Conservation (phyloP, 2,797 vertebrate genomes). For the Ciconia nigra region DNA sequence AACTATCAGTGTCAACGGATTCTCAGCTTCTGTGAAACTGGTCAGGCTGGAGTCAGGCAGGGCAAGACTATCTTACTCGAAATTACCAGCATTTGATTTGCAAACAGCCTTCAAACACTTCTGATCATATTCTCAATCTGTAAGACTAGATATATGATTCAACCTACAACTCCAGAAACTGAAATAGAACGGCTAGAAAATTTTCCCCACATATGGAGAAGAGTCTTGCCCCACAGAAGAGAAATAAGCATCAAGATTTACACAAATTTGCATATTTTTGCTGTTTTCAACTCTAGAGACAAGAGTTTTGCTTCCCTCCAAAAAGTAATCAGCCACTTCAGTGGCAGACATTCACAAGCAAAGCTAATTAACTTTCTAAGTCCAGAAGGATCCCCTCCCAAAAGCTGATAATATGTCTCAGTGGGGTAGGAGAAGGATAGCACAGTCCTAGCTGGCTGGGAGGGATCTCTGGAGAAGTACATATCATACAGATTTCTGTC, state of each 20-base stretch:
- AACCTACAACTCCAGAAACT: background rate
- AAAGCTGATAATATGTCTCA: background rate
- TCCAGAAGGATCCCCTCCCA: slow-evolving; percentile 3
- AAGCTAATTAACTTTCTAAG: slow-evolving; percentile 33
- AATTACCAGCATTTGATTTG: background rate
- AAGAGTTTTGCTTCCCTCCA: background rate
- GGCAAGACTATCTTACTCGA: background rate
- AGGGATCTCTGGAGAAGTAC: slow-evolving; percentile 20
- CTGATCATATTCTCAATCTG: background rate
- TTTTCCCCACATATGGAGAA: background rate
- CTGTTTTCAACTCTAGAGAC: background rate
- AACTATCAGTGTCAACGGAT: background rate
- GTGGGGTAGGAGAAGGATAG: background rate
- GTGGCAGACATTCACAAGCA: background rate
- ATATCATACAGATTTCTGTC: slow-evolving; percentile 14
- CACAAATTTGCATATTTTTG: background rate
- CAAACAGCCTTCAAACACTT: background rate
- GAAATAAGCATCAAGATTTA: background rate
- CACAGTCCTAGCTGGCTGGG: background rate
- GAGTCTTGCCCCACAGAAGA: background rate
- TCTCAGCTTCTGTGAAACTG: background rate
- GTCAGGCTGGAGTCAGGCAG: background rate
- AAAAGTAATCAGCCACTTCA: background rate
- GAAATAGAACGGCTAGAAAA: background rate
- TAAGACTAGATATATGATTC: background rate